Evolutionary conservation across 2,888 invertebrate species (phyloP), one percentile per base, ranked within the genome.

Genomic region (Nudaria mundana): DNA sequence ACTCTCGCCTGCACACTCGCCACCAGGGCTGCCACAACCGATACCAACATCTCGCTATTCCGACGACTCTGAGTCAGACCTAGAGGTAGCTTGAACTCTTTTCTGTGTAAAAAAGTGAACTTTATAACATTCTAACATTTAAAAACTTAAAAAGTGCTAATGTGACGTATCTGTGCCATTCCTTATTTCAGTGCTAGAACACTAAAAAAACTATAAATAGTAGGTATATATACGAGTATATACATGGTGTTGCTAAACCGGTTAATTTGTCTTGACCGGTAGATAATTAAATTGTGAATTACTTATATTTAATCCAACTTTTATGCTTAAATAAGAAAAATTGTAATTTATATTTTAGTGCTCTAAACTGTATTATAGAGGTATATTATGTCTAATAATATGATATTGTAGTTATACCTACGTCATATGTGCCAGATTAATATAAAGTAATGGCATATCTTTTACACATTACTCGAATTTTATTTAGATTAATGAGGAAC

Each of bases 51-150:
- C 81, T 6, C 66, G 74, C 29, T 91, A 91, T 67, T 91, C 92
- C 54, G 93, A 93, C 58, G 94, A 94, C 59, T 95, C 95, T 63
- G 94, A 94, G 51, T 94, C 94, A 0, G 95, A 95, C 66, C 87
- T 95, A 37, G 95, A 95, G 81, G 95, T 95, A 38, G 95, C 95
- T 78, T 95, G 92, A 48, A 37, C 46, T 35, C 29, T 11, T 13
- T n/a, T 5, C 13, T n/a, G 32, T 36, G 29, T 14, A 26, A 15
- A 30, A 5, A 38, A 26, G 18, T 26, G 20, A 38, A 24, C 37
- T 26, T 16, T n/a, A 15, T 10, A 34, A 38, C 43, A 43, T 43
- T 40, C 8, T 40, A 32, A 23, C 32, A 43, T 34, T 13, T 8
- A 10, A 14, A 15, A 23, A 12, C 3, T 28, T 36, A 7, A 28